These are phyloP conservation scores for Petromus typicus DNA, from an alignment of 2,113 vertebrate genomes.

Conservation along the genomic window DNA sequence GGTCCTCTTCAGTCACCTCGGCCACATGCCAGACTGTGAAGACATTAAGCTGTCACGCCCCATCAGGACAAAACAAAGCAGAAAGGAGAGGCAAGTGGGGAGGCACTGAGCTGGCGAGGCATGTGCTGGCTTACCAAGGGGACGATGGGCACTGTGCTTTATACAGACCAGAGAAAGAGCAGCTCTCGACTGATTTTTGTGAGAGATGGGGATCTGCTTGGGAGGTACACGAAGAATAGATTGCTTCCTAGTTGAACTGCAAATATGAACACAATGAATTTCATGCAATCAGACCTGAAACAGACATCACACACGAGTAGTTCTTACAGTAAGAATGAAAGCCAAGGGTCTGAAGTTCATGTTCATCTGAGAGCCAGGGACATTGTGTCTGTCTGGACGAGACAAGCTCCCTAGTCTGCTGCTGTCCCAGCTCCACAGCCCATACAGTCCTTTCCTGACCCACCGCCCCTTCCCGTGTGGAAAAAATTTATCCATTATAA, in stretches of 20 bases:
- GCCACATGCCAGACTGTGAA: not conserved
- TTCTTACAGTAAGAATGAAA: conserved; percentile 13
- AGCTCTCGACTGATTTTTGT: not conserved
- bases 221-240: not conserved
- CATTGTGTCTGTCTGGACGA: not conserved
- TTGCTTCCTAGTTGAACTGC: not conserved
- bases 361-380: not conserved
- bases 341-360: not conserved
- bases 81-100: not conserved
- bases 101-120: not conserved
- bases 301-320: not conserved
- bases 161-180: too few relatives aligned
- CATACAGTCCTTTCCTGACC: not conserved
- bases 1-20: not conserved
- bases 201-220: not conserved
- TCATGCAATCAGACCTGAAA: not conserved
- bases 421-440: not conserved
- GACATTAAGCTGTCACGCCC: not conserved
- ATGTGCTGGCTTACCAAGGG: not conserved
- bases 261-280: not conserved
- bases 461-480: not conserved
- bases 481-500: not conserved
- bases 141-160: not conserved
- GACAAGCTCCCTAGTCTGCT: not conserved
- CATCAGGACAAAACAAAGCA: not conserved